Conservation (phyloP, 2,113 vertebrate genomes). For the Dicrurus megarhynchus region DNA sequence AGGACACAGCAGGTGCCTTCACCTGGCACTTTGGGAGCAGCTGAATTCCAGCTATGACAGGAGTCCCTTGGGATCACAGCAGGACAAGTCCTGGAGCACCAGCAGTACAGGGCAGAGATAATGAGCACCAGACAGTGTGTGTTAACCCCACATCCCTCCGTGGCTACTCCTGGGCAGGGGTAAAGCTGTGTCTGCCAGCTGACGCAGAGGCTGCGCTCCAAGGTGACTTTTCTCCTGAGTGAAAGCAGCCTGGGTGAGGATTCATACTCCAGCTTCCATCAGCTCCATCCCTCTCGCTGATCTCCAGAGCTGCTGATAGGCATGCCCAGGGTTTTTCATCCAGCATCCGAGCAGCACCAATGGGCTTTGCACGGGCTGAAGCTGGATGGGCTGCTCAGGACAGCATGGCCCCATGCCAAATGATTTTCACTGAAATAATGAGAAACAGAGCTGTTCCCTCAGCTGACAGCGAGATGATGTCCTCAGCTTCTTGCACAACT, state of each 20-base stretch:
- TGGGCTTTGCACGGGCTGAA: background rate
- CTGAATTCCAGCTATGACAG: accelerated
- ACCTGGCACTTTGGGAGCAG: background rate
- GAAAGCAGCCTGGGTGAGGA: background rate
- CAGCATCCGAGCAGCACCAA: background rate
- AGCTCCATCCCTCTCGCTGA: background rate
- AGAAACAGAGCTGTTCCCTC: background rate
- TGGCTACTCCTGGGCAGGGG: background rate
- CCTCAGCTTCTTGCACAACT: background rate
- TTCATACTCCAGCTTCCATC: background rate
- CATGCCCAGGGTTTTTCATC: accelerated
- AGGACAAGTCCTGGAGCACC: background rate
- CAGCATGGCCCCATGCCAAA: background rate
- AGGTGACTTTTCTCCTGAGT: background rate
- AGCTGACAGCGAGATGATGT: background rate
- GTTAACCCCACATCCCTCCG: background rate
- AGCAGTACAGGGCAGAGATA: background rate
- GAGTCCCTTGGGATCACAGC: background rate
- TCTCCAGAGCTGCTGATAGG: accelerated
- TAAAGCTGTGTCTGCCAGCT: background rate
- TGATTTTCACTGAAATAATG: background rate
- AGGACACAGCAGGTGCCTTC: accelerated
- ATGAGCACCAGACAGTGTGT: accelerated
- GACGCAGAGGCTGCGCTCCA: background rate
- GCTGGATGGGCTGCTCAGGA: background rate